Base-by-base conservation (phyloP, 92 coral and sea anemone species). In the Scolanthus callimorphus region DNA sequence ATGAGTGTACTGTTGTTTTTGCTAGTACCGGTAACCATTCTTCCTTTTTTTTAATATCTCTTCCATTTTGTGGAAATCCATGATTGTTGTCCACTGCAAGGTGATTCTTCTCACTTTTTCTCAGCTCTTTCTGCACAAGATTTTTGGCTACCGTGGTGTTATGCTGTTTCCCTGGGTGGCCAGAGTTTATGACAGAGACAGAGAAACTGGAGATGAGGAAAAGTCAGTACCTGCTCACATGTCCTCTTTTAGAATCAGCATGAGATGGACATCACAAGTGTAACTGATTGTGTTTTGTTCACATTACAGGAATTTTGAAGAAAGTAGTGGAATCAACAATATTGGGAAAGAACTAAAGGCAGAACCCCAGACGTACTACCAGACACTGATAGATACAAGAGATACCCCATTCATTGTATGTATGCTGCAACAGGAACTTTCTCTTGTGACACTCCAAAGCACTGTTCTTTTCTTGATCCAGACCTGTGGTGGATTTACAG, bases 111-210 rank as follows among this genome's bases (percentile, higher is more conserved):
- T 59, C 0, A 15, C 29, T 29, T 11, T 19, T 17, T 25, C 65
- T 25, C 83, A 94, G 99, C 85, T 90, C 49, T 94, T 94, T 51
- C 81, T 94, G 25, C 99, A 94, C 59, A 86, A 82, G 38, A 79
- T 88, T 41, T 94, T 94, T 84, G 99, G 99, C 12, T 94, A 94
- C 66, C 82, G 99, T 51, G 99, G 99, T n/a, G 92, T 89, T 3
- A 63, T 94, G 11, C 75, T 94, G 10, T 94, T 94, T 55, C 95
- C 96, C 1, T 94, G 99, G 99, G 74, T 90, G 28, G 99, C 96
- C 17, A 85, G 97, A 46, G 90, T 94, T 34, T 94, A 88, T 81
- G 99, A 94, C 59, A 84, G 99, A 28, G 99, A 94, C 51, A 87
- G 75, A 53, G 96, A 87, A 62, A 60, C 81, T 34, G 73, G 66